phyloP scores from a whole-genome alignment of 2,888 invertebrate genomes.

The Callinectes sapidus region DNA sequence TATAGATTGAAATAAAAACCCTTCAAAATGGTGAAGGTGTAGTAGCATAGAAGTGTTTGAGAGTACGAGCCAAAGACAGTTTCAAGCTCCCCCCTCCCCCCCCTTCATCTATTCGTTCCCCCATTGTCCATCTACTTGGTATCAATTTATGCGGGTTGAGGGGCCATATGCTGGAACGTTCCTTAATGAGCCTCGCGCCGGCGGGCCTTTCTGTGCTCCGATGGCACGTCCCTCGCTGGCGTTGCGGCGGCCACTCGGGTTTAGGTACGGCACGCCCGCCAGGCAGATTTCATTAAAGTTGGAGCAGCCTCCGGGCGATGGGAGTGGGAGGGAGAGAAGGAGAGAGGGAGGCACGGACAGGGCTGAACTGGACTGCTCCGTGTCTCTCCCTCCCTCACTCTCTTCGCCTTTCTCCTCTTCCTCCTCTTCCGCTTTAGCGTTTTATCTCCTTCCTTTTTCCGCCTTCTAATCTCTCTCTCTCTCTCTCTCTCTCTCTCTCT shows the following conservation, averaged over 20 bases:
- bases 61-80: too few species aligned
- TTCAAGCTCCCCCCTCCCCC: too few species aligned
- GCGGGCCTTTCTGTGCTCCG: background rate
- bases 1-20: too few species aligned
- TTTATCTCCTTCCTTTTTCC: background rate
- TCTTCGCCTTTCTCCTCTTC: background rate
- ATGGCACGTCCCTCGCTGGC: background rate
- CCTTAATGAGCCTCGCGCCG: background rate
- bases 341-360: background rate
- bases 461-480: background rate
- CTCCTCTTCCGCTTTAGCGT: background rate
- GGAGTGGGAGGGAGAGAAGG: background rate
- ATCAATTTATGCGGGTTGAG: background rate
- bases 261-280: background rate
- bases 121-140: background rate
- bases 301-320: background rate
- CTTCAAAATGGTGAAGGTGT: too few species aligned
- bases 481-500: background rate
- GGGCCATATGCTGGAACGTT: background rate
- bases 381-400: background rate
- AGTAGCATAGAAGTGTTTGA: too few species aligned
- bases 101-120: too few species aligned
- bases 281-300: slow-evolving; percentile 27
- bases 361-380: background rate
- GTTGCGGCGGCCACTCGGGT: background rate